A percentile compares a stretch with the other conserved stretches of the same genome.
Evolutionary conservation across 2,797 vertebrate genomes (phyloP).

Genomic region (Sus cebifrons): DNA sequence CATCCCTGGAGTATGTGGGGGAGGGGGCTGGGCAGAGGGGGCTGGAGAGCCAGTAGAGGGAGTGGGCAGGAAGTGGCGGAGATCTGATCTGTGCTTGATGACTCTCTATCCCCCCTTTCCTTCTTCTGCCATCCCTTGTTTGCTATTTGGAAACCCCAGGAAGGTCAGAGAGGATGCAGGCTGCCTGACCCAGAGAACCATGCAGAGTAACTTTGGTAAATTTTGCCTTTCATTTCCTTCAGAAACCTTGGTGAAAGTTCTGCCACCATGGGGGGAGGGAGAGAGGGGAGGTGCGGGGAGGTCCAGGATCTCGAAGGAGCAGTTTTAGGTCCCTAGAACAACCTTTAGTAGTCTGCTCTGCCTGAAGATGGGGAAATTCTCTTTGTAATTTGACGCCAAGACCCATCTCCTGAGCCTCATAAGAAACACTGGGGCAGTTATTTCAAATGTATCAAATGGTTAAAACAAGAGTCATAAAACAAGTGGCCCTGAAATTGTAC

Average conservation of each 20-base stretch:
- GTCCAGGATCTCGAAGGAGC: not conserved
- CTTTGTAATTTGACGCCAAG: slow-evolving; percentile 57
- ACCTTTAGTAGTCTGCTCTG: not conserved
- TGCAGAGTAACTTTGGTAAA: not conserved
- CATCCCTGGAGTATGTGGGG: not conserved
- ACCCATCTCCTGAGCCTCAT: slow-evolving; percentile 55
- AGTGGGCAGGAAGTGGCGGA: slow-evolving; percentile 47
- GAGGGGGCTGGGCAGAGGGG: not conserved
- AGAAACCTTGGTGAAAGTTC: slow-evolving; percentile 41
- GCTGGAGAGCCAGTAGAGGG: not conserved
- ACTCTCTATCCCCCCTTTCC: not conserved
- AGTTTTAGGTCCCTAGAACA: slow-evolving; percentile 8
- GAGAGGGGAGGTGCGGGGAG: too few species aligned
- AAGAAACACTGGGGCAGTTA: slow-evolving; percentile 29
- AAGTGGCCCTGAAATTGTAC: slow-evolving; percentile 43
- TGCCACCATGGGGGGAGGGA: not conserved
- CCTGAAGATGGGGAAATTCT: slow-evolving; percentile 47
- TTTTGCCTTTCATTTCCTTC: slow-evolving; percentile 59
- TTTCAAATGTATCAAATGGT: slow-evolving; percentile 59
- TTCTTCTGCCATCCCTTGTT: not conserved
- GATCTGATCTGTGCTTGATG: slow-evolving; percentile 26
- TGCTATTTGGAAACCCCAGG: slow-evolving; percentile 32
- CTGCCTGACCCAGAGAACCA: not conserved
- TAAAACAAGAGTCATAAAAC: slow-evolving; percentile 62
- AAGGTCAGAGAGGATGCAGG: slow-evolving; percentile 30